Percentiles rank a stretch among this genome's conserved stretches.
phyloP scores from a whole-genome alignment of 2,113 vertebrate genomes.

The Phaetusa simplex region DNA sequence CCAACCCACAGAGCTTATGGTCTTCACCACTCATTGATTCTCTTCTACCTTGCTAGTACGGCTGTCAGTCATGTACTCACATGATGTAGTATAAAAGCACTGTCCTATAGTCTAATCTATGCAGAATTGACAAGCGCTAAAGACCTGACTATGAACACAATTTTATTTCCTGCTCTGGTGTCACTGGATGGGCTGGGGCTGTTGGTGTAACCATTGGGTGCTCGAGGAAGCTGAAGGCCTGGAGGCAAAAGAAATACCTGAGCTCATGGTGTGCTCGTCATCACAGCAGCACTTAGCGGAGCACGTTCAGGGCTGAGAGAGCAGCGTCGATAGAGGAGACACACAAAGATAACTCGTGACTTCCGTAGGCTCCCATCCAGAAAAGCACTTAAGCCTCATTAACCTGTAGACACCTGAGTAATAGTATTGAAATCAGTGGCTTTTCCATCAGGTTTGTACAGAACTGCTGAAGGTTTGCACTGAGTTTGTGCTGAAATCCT shows the following conservation, averaged over 20 bases:
- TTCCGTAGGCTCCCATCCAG: neutral
- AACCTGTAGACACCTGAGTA: neutral
- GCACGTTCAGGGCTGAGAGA: rapidly evolving
- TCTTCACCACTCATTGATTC: neutral
- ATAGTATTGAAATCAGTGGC: neutral
- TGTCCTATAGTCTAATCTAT: neutral
- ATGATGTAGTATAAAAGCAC: neutral
- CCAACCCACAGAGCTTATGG: neutral
- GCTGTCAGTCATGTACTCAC: neutral
- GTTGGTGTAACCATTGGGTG: neutral
- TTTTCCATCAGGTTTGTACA: neutral
- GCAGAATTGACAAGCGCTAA: neutral
- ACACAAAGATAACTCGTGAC: neutral
- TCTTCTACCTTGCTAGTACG: neutral
- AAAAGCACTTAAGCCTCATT: neutral
- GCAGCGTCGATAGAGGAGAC: rapidly evolving
- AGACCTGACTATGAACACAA: neutral
- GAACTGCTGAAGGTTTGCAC: neutral
- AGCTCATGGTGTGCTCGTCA: rapidly evolving
- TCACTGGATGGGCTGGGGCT: neutral
- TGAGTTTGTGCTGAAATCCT: neutral
- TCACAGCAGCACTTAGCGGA: rapidly evolving
- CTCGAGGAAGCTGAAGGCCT: neutral
- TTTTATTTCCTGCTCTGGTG: neutral
- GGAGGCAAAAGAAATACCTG: neutral